Conservation (phyloP, 2,797 vertebrate genomes). For the Crax fasciolata region DNA sequence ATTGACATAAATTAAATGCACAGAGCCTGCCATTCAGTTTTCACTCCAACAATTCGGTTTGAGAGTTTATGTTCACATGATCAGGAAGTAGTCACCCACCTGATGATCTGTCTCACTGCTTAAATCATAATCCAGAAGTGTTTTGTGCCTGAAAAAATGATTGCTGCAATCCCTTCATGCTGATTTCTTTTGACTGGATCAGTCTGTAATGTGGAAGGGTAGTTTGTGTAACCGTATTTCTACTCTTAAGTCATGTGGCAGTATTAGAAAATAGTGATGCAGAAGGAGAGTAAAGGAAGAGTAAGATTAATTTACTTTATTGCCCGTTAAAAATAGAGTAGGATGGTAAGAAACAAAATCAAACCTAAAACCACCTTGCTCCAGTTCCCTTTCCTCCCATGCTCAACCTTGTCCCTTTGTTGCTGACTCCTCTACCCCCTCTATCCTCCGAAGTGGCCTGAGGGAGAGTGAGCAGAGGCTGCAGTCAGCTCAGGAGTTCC, state of each 20-base stretch:
- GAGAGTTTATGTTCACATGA: background rate
- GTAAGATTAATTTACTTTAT: background rate
- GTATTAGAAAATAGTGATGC: background rate
- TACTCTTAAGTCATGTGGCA: background rate
- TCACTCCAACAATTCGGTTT: background rate
- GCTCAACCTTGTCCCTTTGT: background rate
- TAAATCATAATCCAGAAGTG: background rate
- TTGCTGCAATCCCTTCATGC: background rate
- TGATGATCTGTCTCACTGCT: background rate
- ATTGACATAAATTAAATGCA: background rate
- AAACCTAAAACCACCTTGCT: background rate
- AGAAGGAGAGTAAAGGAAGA: background rate
- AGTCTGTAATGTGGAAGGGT: background rate
- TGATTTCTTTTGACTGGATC: background rate
- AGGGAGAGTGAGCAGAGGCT: background rate
- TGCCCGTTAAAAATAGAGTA: background rate
- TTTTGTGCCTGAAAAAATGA: background rate
- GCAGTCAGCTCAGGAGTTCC: background rate
- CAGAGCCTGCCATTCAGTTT: background rate
- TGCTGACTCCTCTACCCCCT: background rate
- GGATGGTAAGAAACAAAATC: background rate
- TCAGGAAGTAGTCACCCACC: background rate
- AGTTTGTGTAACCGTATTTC: background rate
- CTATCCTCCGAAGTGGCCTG: fast-evolving
- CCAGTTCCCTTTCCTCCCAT: background rate